Evolutionary conservation across 2,797 vertebrate species (phyloP).

Genomic region (Sus cebifrons): DNA sequence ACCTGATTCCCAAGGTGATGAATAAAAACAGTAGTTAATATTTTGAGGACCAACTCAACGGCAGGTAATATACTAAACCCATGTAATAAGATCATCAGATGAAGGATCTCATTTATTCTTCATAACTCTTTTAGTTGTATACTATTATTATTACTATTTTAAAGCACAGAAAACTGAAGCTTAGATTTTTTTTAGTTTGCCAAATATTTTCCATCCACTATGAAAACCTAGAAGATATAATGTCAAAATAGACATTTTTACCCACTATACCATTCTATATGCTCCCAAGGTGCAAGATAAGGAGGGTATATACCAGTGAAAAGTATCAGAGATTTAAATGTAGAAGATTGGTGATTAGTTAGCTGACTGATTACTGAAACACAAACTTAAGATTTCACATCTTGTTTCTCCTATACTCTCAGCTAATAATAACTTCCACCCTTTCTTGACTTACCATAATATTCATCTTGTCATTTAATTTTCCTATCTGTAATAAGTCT

Average conservation of each 20-base stretch:
- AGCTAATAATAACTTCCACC: not conserved
- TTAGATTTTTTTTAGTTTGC: not conserved
- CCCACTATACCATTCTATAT: not conserved
- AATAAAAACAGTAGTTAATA: not conserved
- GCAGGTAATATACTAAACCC: not conserved
- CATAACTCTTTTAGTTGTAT: not conserved
- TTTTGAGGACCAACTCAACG: not conserved
- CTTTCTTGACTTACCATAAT: not conserved
- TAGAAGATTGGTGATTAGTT: not conserved
- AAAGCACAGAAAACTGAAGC: not conserved
- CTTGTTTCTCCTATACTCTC: not conserved
- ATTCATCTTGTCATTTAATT: not conserved
- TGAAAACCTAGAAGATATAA: not conserved
- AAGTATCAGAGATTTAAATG: not conserved
- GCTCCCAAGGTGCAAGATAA: not conserved
- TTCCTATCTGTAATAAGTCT: not conserved
- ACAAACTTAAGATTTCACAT: constrained; percentile 4
- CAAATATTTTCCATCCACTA: not conserved
- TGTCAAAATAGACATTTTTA: not conserved
- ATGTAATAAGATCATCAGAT: not conserved
- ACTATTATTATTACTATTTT: not conserved
- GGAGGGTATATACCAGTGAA: not conserved
- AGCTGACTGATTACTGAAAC: not conserved
- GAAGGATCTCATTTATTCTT: not conserved
- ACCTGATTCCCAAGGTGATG: not conserved